Conservation (phyloP, 2,113 vertebrate genomes). For the Salvelinus alpinus region DNA sequence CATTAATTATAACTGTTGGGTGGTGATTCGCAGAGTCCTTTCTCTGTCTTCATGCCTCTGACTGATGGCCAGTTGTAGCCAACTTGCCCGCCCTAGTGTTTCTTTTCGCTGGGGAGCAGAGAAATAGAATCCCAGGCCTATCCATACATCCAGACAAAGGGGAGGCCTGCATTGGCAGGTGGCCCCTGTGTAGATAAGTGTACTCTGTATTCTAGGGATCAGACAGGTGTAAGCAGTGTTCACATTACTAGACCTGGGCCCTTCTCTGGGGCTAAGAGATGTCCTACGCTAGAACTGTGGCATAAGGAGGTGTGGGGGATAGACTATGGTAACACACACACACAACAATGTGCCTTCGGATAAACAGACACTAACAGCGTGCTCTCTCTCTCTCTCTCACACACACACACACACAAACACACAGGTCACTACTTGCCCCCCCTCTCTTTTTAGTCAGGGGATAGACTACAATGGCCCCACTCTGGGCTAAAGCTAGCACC, state of each 20-base stretch:
- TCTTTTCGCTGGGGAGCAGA: slow-evolving; percentile 64
- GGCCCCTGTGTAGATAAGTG: slow-evolving; percentile 80
- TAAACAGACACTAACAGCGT: slow-evolving; percentile 15
- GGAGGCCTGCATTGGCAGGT: slow-evolving; percentile 82
- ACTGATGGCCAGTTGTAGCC: slow-evolving; percentile 45
- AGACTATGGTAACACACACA: background rate
- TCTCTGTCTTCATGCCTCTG: slow-evolving; percentile 34
- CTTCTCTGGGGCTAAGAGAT: slow-evolving; percentile 30
- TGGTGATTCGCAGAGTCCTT: slow-evolving; percentile 16
- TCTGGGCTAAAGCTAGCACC: slow-evolving; percentile 78
- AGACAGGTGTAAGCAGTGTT: slow-evolving; percentile 62
- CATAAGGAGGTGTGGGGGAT: slow-evolving; percentile 17
- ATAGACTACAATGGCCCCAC: slow-evolving; percentile 78
- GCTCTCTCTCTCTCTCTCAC: background rate
- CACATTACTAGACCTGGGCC: slow-evolving; percentile 52
- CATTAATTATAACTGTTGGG: background rate
- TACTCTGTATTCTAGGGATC: slow-evolving; percentile 66
- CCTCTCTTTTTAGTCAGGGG: slow-evolving; percentile 67
- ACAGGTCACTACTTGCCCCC: slow-evolving; percentile 37
- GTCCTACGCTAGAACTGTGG: slow-evolving; percentile 28
- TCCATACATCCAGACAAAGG: slow-evolving; percentile 65
- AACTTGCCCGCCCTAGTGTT: slow-evolving; percentile 63
- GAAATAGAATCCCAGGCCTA: slow-evolving; percentile 65
- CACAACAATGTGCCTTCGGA: background rate
- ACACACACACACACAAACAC: background rate